These are phyloP conservation scores for Serilophus lunatus DNA, from an alignment of 2,113 vertebrate genomes.

Conservation along the genomic window DNA sequence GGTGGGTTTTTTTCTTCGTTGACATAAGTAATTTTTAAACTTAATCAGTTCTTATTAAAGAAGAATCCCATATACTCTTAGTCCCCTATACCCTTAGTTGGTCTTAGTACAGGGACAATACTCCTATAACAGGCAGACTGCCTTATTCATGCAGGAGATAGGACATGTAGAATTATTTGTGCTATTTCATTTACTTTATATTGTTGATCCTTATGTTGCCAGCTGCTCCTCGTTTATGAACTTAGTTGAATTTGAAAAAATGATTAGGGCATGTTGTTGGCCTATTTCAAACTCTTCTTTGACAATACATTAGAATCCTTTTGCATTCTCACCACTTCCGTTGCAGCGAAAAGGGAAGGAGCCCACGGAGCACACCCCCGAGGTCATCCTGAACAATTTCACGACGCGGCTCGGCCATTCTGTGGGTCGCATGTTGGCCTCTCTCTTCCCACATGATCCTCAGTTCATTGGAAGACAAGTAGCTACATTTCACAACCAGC, in stretches of 20 bases:
- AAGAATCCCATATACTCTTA: neutral
- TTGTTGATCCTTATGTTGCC: neutral
- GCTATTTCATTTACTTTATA: neutral
- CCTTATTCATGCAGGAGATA: neutral
- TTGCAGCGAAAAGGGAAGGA: conserved; percentile 89
- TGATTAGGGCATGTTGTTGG: neutral
- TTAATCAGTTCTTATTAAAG: neutral
- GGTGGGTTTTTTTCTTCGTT: neutral
- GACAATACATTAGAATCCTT: neutral
- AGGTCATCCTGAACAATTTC: conserved; percentile 97
- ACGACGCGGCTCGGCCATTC: conserved; percentile 90
- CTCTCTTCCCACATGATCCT: conserved; percentile 92
- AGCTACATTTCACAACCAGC: conserved; percentile 96
- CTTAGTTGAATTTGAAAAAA: neutral
- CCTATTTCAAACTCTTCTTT: neutral
- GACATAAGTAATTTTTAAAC: neutral
- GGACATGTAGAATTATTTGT: neutral
- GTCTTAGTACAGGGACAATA: neutral
- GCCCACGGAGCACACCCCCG: conserved; percentile 88
- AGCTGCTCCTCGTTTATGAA: neutral
- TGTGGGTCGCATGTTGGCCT: conserved; percentile 90
- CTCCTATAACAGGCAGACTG: neutral
- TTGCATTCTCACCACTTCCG: neutral
- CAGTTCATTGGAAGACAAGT: conserved; percentile 95
- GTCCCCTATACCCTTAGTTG: neutral